These are phyloP conservation scores for Caloenas nicobarica DNA, from an alignment of 2,113 vertebrate species.

Conservation along the genomic window DNA sequence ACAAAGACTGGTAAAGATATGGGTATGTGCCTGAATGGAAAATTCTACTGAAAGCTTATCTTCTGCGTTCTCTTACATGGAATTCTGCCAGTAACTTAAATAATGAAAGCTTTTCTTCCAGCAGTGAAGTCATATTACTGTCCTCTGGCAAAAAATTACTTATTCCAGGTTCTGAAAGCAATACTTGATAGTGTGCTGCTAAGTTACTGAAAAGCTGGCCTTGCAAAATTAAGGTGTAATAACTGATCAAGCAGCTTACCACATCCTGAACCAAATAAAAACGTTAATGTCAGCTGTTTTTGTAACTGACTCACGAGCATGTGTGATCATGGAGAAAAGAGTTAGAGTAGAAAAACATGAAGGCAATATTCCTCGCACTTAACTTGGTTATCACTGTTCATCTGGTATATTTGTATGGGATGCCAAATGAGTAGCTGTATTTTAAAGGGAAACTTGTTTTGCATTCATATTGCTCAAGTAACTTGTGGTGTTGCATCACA, in stretches of 20 bases:
- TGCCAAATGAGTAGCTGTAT: background rate
- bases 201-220: background rate
- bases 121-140: constrained; percentile 10
- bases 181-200: background rate
- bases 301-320: background rate
- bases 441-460: background rate
- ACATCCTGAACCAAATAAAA: background rate
- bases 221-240: background rate
- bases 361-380: background rate
- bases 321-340: background rate
- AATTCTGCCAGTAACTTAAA: constrained; percentile 29
- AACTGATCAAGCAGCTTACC: background rate
- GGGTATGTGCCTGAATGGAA: background rate
- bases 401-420: background rate
- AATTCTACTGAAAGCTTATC: constrained; percentile 21
- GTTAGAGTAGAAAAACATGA: background rate
- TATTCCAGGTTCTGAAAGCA: background rate
- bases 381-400: background rate
- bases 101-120: constrained; percentile 33
- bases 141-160: background rate
- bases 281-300: background rate
- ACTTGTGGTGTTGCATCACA: background rate
- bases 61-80: background rate
- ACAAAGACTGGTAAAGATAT: background rate
- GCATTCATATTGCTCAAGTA: background rate